These are phyloP conservation scores for Discoglossus pictus DNA, from an alignment of 2,797 vertebrate genomes.

Conservation along the genomic window DNA sequence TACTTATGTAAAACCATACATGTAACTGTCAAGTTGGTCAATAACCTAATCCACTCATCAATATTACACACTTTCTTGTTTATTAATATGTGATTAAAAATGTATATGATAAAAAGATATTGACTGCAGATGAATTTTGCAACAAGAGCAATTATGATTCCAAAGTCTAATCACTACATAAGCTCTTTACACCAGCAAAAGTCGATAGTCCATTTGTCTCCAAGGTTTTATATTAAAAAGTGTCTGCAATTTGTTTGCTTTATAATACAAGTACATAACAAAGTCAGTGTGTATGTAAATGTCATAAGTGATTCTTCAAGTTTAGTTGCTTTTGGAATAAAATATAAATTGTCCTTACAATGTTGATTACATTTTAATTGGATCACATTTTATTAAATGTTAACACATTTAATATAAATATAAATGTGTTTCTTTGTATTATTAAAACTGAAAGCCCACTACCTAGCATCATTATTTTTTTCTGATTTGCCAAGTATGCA, in stretches of 20 bases:
- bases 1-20: slow-evolving; percentile 67
- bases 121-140: slow-evolving; percentile 68
- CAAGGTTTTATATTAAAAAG: slow-evolving; percentile 61
- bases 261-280: slow-evolving; percentile 42
- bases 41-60: slow-evolving; percentile 80
- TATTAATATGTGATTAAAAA: slow-evolving; percentile 85
- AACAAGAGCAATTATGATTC: slow-evolving; percentile 76
- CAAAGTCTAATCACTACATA: slow-evolving; percentile 65
- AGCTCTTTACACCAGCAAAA: slow-evolving; percentile 59
- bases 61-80: slow-evolving; percentile 77
- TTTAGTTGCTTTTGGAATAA: not conserved
- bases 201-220: slow-evolving; percentile 71
- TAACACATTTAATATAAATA: no score
- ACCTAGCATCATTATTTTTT: no score
- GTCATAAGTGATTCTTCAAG: not conserved
- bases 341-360: not conserved
- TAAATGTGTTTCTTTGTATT: no score
- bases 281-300: slow-evolving; percentile 36
- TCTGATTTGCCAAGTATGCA: no score
- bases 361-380: not conserved
- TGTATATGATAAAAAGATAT: slow-evolving; percentile 82
- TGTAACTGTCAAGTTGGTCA: slow-evolving; percentile 66
- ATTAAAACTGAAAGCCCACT: no score
- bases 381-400: not conserved
- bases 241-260: slow-evolving; percentile 57